These are phyloP conservation scores for Rhynchotus rufescens DNA, from an alignment of 2,797 vertebrate genomes.

Conservation along the genomic window DNA sequence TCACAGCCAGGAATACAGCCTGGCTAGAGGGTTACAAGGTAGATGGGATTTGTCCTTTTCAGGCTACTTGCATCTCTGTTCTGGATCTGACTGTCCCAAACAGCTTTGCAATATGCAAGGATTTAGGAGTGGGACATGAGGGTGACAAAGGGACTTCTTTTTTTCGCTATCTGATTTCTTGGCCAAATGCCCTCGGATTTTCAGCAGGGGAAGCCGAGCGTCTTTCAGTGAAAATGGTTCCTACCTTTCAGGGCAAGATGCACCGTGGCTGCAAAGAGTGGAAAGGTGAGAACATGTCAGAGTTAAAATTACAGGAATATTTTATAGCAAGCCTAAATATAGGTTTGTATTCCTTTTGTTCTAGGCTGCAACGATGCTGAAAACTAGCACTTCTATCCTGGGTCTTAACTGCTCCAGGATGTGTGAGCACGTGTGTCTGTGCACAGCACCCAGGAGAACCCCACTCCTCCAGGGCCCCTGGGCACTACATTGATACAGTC, in stretches of 20 bases:
- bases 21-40: not conserved
- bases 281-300: not conserved
- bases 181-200: conserved; percentile 10
- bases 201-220: not conserved
- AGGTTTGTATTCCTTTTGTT: not conserved
- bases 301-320: conserved; percentile 8
- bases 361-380: accelerated
- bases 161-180: conserved; percentile 17
- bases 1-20: not conserved
- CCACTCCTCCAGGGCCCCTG: accelerated
- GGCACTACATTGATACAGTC: accelerated
- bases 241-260: not conserved
- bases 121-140: not conserved
- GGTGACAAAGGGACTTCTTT: not conserved
- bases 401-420: not conserved
- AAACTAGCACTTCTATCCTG: not conserved
- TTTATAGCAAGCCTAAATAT: not conserved
- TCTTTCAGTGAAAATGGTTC: not conserved
- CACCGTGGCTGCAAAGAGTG: not conserved
- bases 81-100: conserved; percentile 19
- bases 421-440: not conserved
- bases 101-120: not conserved
- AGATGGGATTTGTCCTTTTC: conserved; percentile 30
- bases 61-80: conserved; percentile 1
- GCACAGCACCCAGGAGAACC: not conserved